Evolutionary conservation across 2,797 vertebrate species (phyloP), one percentile per base, ranked within the genome.

Genomic region (Podargus strigoides): DNA sequence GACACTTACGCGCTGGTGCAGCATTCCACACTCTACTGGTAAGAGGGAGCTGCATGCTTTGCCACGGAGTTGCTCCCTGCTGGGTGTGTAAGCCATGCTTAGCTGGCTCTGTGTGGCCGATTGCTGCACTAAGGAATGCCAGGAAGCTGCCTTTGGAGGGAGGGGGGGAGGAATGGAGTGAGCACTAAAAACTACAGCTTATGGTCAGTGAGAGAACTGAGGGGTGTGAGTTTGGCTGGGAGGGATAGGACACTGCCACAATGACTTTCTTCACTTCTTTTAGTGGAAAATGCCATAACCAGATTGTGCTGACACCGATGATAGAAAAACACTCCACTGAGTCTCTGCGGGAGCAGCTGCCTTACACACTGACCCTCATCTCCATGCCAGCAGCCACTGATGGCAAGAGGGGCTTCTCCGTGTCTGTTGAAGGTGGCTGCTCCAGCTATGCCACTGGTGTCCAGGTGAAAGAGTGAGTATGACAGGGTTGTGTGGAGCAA

Each of bases 221-320:
- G 36, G 72, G 14, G 14, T 14, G 27, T 34, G 49, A 68, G 22
- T 55, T 78, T 36, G 64, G 73, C 73, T 62, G 66, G 32, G 44
- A 64, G 70, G 68, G 20, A 39, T 27, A 41, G 44, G 68, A 42
- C 14, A 9, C 30, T 46, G 56, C 76, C 64, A 23, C 56, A 56
- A 89, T 37, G 76, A 32, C 58, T 49, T 50, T 66, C 19, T 91
- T 73, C 56, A 16, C 50, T 94, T 79, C 74, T 96, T 92, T 92
- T 97, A 99, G 99, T 83, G 99, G 99, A 79, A 98, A 98, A 97
- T 99, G 99, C 97, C 99, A 99, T 97, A 99, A 99, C 75, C 98
- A 99, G 97, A 98, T 99, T 73, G 98, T 99, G 72, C 97, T 99
- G 81, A 98, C 98, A 6, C 99, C 99, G 6, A 98, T 99, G 98